Evolutionary conservation across 2,113 vertebrate species (phyloP).

Genomic region (Himantopus leucocephalus): DNA sequence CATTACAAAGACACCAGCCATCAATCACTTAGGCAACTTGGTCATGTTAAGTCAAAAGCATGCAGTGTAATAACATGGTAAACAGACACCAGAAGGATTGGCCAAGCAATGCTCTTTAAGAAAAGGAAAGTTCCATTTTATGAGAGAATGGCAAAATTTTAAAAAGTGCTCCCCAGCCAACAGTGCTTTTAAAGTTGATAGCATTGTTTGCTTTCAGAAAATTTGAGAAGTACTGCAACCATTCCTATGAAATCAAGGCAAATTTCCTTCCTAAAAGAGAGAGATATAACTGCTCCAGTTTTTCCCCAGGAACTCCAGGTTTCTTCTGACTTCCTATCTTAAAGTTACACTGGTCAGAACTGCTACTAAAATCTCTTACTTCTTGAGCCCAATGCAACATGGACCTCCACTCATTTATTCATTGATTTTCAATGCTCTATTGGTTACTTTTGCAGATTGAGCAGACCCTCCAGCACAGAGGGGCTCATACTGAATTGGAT

Average conservation of each 20-base stretch:
- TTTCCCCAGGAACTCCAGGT: background rate
- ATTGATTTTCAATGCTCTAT: background rate
- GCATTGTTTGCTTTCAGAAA: background rate
- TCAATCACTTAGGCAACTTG: background rate
- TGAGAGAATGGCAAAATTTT: background rate
- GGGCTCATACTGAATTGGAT: background rate
- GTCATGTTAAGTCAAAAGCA: background rate
- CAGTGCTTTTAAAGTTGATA: background rate
- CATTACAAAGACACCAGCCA: slow-evolving; percentile 3
- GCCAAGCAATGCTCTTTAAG: background rate
- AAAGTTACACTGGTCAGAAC: background rate
- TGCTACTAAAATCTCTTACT: background rate
- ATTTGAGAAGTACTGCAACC: background rate
- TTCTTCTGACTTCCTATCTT: background rate
- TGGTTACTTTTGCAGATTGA: background rate
- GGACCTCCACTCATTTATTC: background rate
- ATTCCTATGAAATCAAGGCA: background rate
- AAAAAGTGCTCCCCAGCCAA: background rate
- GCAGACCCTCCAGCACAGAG: background rate
- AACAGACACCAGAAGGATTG: background rate
- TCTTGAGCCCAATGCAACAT: background rate
- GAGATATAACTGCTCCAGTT: background rate
- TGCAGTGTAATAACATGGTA: background rate
- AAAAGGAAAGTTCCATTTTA: background rate
- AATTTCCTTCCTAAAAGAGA: background rate